Conservation (phyloP, 2,888 invertebrate genomes). For the Homarus gammarus region DNA sequence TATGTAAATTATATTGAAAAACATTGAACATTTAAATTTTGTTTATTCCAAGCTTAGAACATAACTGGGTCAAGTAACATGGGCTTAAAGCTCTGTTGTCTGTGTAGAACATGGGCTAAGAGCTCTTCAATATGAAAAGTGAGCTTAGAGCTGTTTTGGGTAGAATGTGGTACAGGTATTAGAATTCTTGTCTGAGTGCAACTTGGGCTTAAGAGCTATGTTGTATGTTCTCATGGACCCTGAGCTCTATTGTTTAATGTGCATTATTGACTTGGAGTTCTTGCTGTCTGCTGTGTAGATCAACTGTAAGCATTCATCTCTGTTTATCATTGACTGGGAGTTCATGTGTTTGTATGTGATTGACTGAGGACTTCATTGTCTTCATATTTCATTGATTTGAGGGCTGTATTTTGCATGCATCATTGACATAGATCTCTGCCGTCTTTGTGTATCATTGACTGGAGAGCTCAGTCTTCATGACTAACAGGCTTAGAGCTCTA, state of each 20-base stretch:
- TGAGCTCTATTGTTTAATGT: background rate
- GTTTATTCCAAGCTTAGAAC: slow-evolving; percentile 6
- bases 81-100: background rate
- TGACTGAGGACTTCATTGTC: no score
- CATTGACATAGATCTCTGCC: background rate
- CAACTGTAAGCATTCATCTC: no score
- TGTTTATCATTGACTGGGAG: no score
- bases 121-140: background rate
- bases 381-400: no score
- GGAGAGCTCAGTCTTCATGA: background rate
- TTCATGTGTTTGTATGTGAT: no score
- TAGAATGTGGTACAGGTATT: background rate
- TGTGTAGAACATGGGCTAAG: background rate
- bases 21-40: slow-evolving; percentile 5
- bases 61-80: slow-evolving; percentile 14
- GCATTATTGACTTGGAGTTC: background rate
- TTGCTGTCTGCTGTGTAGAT: background rate
- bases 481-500: background rate
- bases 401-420: no score
- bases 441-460: background rate
- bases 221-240: background rate
- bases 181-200: background rate
- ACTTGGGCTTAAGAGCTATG: background rate
- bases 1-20: slow-evolving; percentile 14
- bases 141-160: slow-evolving; percentile 4